Evolutionary conservation across 2,888 invertebrate species (phyloP).

Genomic region (Theristus sp.): DNA sequence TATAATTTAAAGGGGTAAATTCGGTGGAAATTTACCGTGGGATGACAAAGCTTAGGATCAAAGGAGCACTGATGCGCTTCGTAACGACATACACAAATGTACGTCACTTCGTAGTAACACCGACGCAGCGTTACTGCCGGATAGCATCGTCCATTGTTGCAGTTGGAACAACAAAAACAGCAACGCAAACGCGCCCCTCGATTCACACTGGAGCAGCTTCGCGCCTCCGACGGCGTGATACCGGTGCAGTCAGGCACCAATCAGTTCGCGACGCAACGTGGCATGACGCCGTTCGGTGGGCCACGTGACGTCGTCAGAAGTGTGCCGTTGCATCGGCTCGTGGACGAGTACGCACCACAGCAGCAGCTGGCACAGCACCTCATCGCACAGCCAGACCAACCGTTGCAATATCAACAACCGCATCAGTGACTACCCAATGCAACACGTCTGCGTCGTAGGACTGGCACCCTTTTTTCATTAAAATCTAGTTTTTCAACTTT

Average conservation of each 20-base stretch:
- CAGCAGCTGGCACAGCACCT: background rate
- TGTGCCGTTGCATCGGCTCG: background rate
- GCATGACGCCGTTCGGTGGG: slow-evolving; percentile 27
- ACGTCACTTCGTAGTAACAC: no score
- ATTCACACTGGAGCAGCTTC: no score
- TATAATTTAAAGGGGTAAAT: no score
- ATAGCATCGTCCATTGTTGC: background rate
- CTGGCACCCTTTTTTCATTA: no score
- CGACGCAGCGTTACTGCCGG: background rate
- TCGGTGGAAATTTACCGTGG: no score
- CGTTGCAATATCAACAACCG: background rate
- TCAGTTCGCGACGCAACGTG: slow-evolving; percentile 16
- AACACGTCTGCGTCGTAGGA: no score
- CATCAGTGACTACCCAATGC: no score
- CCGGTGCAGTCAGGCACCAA: slow-evolving; percentile 7
- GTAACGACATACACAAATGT: no score
- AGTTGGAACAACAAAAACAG: background rate
- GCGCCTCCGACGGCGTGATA: background rate
- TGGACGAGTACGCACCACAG: background rate
- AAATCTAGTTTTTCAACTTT: no score
- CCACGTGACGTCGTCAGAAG: slow-evolving; percentile 17
- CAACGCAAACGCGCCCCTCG: no score
- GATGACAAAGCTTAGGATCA: no score
- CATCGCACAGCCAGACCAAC: background rate
- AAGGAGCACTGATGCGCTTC: no score